Conservation (phyloP, 2,888 invertebrate species). For the Caenorhabditis angaria region DNA sequence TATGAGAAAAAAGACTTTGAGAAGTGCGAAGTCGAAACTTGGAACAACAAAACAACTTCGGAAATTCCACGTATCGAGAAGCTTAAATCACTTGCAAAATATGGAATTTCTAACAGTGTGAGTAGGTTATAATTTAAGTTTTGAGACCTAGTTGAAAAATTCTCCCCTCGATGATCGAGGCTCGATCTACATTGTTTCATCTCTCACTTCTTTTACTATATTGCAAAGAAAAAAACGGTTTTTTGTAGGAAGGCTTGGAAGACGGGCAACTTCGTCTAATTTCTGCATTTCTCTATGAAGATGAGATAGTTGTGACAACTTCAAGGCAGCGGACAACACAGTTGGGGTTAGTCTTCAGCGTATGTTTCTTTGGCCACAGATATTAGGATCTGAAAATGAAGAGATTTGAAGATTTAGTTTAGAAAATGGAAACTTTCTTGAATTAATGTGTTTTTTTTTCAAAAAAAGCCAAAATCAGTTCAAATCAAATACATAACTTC, state of each 20-base stretch:
- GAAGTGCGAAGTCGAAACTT: constrained; percentile 3
- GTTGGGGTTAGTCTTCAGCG: neutral
- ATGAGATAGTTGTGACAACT: constrained; percentile 18
- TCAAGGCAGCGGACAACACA: constrained; percentile 7
- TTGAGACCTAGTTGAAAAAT: neutral
- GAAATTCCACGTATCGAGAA: neutral
- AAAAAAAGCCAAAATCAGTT: no score
- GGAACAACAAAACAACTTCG: constrained; percentile 9
- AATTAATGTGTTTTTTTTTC: no score
- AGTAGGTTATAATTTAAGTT: neutral
- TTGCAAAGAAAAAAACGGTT: neutral
- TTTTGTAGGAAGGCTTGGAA: constrained; percentile 1
- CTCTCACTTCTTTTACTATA: no score
- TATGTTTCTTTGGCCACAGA: no score
- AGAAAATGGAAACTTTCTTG: no score
- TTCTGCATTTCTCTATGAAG: constrained; percentile 8
- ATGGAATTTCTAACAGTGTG: neutral
- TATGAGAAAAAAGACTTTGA: neutral
- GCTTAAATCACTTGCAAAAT: neutral
- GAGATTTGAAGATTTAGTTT: no score
- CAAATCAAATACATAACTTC: no score
- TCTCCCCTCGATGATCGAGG: no score
- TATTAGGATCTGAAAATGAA: no score
- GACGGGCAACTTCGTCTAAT: constrained; percentile 8
- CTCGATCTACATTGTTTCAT: no score